Percentiles rank a stretch among this genome's conserved stretches.
Evolutionary conservation across 2,888 invertebrate species (phyloP).

Genomic region (Elmis aenea): DNA sequence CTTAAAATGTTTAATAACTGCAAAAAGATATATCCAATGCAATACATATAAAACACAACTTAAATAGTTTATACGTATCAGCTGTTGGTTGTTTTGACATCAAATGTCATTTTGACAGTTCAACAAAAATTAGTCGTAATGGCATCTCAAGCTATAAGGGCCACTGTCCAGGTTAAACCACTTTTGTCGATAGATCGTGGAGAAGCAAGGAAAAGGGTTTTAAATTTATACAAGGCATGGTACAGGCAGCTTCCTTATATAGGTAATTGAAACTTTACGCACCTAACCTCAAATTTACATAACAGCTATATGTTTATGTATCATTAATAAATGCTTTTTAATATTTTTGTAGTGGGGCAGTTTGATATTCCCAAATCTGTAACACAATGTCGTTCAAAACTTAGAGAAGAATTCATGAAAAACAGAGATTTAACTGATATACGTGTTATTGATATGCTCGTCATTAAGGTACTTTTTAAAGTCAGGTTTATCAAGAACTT

Average conservation of each 20-base stretch:
- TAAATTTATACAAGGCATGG: slow-evolving; percentile 91
- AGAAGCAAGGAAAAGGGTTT: slow-evolving; percentile 77
- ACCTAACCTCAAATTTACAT: slow-evolving; percentile 31
- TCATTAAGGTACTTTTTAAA: slow-evolving; percentile 69
- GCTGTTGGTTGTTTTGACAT: too few species aligned
- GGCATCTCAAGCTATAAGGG: slow-evolving; percentile 50
- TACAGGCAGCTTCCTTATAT: slow-evolving; percentile 86
- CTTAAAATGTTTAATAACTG: not conserved
- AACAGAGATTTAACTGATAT: slow-evolving; percentile 77
- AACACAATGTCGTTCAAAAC: slow-evolving; percentile 62
- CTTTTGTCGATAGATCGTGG: slow-evolving; percentile 70
- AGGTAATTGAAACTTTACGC: slow-evolving; percentile 51
- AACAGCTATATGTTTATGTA: slow-evolving; percentile 13
- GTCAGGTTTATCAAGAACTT: not conserved
- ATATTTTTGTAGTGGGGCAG: slow-evolving; percentile 63
- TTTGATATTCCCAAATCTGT: slow-evolving; percentile 77
- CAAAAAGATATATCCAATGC: too few species aligned
- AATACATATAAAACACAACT: too few species aligned
- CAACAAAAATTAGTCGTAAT: slow-evolving; percentile 33
- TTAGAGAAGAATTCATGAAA: slow-evolving; percentile 74
- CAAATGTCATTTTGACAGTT: too few species aligned
- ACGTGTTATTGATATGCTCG: slow-evolving; percentile 84
- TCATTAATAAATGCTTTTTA: slow-evolving; percentile 4
- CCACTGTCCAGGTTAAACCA: slow-evolving; percentile 67
- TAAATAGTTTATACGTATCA: too few species aligned